A percentile compares a stretch with the other conserved stretches of the same genome.
Evolutionary conservation across 2,797 vertebrate genomes (phyloP).

Genomic region (Sparus aurata): DNA sequence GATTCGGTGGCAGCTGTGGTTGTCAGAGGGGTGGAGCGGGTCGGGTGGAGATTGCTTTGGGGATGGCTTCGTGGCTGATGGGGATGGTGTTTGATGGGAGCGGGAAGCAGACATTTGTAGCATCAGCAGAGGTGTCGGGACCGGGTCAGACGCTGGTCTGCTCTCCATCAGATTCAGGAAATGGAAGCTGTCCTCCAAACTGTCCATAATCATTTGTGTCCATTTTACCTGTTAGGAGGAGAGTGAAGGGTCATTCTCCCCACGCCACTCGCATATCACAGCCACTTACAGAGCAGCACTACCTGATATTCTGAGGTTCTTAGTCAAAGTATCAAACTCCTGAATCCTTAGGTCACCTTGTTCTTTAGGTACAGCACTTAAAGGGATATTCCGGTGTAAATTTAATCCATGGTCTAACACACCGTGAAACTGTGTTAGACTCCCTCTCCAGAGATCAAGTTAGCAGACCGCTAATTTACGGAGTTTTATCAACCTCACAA

Average conservation of each 20-base stretch:
- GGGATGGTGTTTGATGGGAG: slow-evolving; percentile 47
- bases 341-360: not conserved
- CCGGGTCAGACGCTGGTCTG: slow-evolving; percentile 33
- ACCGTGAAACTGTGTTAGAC: no score
- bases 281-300: not conserved
- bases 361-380: no score
- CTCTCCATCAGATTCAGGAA: slow-evolving; percentile 37
- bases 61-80: slow-evolving; percentile 43
- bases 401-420: no score
- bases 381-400: no score
- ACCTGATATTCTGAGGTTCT: not conserved
- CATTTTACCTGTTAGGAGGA: not conserved
- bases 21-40: slow-evolving; percentile 43
- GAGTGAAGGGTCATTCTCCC: not conserved
- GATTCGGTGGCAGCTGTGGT: slow-evolving; percentile 44
- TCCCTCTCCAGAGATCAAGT: no score
- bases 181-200: slow-evolving; percentile 22
- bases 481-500: no score
- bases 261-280: not conserved
- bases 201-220: slow-evolving; percentile 40
- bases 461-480: no score
- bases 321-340: not conserved
- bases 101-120: slow-evolving; percentile 41
- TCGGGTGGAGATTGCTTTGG: slow-evolving; percentile 31
- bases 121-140: slow-evolving; percentile 54